Evolutionary conservation across 2,797 vertebrate species (phyloP).

Genomic region (Molossus molossus): DNA sequence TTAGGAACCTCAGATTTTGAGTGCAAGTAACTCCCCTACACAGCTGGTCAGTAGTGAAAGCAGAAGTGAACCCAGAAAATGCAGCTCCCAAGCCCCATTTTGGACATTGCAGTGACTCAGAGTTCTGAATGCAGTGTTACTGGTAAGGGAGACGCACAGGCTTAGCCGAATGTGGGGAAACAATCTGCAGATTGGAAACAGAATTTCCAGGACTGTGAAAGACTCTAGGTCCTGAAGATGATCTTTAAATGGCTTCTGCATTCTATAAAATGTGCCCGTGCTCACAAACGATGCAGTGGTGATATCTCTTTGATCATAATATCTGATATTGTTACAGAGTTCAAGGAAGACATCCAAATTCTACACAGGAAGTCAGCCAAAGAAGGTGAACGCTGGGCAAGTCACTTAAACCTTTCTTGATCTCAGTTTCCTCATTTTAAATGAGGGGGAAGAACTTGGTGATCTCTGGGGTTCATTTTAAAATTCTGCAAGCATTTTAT

Average conservation of each 20-base stretch:
- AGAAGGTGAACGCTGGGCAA: conserved; percentile 12
- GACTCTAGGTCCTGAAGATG: background rate
- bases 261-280: background rate
- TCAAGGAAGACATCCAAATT: conserved; percentile 63
- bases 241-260: background rate
- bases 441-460: conserved; percentile 52
- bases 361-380: conserved; percentile 32
- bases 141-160: background rate
- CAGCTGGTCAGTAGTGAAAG: background rate
- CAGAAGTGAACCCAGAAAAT: background rate
- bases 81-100: background rate
- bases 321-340: background rate
- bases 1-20: conserved; percentile 41
- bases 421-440: conserved; percentile 69
- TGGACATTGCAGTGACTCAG: background rate
- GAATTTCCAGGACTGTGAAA: background rate
- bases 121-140: background rate
- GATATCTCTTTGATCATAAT: conserved; percentile 38
- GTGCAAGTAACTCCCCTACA: background rate
- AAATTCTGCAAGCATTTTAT: conserved; percentile 77
- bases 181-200: background rate
- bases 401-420: conserved; percentile 68
- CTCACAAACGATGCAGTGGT: background rate
- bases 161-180: background rate
- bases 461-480: conserved; percentile 76